Conservation (phyloP, 2,797 vertebrate species). For the Balearica regulorum region DNA sequence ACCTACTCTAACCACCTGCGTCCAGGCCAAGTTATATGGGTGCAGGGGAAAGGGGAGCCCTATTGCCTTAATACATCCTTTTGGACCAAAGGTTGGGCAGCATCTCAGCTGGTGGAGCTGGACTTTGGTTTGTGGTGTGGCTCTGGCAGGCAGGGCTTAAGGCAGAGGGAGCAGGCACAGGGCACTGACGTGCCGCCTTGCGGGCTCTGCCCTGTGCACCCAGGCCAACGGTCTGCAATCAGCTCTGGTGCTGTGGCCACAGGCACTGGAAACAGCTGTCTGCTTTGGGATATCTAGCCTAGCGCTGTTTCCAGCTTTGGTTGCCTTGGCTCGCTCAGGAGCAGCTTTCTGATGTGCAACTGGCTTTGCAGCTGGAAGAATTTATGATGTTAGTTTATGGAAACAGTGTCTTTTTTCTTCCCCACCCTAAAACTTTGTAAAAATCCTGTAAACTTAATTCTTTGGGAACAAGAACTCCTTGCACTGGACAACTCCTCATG, state of each 20-base stretch:
- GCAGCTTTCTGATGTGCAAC: not conserved
- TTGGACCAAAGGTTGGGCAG: not conserved
- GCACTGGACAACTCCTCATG: not conserved
- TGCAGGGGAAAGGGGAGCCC: not conserved
- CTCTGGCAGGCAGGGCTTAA: not conserved
- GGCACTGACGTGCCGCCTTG: not conserved
- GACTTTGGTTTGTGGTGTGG: slow-evolving; percentile 1
- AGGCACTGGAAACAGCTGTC: not conserved
- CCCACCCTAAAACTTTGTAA: not conserved
- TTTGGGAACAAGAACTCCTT: not conserved
- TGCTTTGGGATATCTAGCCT: not conserved
- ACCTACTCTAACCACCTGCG: accelerated
- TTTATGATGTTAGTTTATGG: not conserved
- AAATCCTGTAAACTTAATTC: not conserved
- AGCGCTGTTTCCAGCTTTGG: not conserved
- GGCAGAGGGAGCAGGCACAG: accelerated
- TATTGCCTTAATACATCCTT: not conserved
- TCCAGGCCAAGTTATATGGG: accelerated
- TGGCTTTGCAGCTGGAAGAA: not conserved
- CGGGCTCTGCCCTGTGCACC: not conserved
- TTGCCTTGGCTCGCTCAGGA: not conserved
- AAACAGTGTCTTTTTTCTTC: not conserved
- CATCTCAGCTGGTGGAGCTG: not conserved
- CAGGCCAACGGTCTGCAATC: accelerated
- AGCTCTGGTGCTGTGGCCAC: not conserved